Evolutionary conservation across 2,888 invertebrate species (phyloP).

Genomic region (Rhynchonema sp.): DNA sequence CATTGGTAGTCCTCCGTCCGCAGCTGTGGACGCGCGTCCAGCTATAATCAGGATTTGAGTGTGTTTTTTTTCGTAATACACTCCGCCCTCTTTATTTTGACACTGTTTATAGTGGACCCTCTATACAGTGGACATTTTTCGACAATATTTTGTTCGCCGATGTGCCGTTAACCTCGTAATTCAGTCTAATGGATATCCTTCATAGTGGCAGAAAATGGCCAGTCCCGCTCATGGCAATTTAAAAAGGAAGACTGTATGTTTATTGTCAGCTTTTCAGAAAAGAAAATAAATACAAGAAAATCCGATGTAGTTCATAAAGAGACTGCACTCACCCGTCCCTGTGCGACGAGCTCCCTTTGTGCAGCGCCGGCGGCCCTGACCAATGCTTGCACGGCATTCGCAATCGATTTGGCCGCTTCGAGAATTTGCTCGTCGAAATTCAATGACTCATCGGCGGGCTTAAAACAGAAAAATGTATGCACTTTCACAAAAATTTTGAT

Average conservation of each 20-base stretch:
- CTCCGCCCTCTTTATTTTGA: too few relatives aligned
- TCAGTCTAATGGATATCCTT: too few relatives aligned
- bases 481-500: too few relatives aligned
- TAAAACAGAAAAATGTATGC: constrained; percentile 11
- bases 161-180: too few relatives aligned
- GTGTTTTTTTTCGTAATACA: neutral
- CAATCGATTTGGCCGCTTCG: constrained; percentile 90
- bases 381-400: constrained; percentile 83
- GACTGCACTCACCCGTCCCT: constrained; percentile 48
- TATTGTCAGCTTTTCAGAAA: too few relatives aligned
- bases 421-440: constrained; percentile 98
- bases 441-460: constrained; percentile 75
- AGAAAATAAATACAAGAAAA: too few relatives aligned
- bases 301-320: neutral
- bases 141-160: neutral
- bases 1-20: constrained; percentile 19
- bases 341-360: constrained; percentile 73
- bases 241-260: too few relatives aligned
- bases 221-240: too few relatives aligned
- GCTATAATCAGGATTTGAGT: neutral
- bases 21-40: constrained; percentile 6
- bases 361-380: constrained; percentile 91
- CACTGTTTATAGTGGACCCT: too few relatives aligned
- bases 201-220: too few relatives aligned
- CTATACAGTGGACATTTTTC: too few relatives aligned